These are phyloP conservation scores for Vipera ursinii DNA, from an alignment of 2,797 vertebrate genomes.

Conservation along the genomic window DNA sequence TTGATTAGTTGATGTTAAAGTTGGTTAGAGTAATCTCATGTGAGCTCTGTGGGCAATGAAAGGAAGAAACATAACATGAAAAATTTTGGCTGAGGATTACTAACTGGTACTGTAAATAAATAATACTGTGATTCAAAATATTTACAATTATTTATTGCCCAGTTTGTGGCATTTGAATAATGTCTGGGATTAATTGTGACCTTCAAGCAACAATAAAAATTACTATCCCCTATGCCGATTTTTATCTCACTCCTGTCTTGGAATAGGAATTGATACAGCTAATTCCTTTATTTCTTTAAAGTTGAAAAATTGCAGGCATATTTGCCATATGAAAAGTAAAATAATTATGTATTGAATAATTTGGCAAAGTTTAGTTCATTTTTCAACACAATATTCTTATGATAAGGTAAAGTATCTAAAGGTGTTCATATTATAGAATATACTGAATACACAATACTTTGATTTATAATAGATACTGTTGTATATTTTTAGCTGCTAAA, in stretches of 20 bases:
- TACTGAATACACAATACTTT: conserved; percentile 61
- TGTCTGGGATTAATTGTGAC: not conserved
- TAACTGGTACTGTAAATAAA: not conserved
- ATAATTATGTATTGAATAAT: conserved; percentile 69
- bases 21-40: not conserved
- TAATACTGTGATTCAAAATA: not conserved
- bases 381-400: conserved; percentile 61
- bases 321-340: conserved; percentile 60
- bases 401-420: conserved; percentile 66
- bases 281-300: not conserved
- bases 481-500: conserved; percentile 51
- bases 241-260: not conserved
- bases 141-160: not conserved
- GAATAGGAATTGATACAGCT: not conserved
- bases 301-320: conserved; percentile 35
- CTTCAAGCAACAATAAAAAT: not conserved
- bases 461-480: conserved; percentile 69
- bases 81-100: not conserved
- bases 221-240: not conserved
- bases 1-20: not conserved
- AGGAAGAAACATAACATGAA: not conserved
- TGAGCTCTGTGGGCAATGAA: not conserved
- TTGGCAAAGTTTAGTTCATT: conserved; percentile 63
- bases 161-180: not conserved
- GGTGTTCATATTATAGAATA: conserved; percentile 58